A percentile compares a stretch with the other conserved stretches of the same genome.
Conservation (phyloP, 2,113 vertebrate species). For the Anarrhichthys ocellatus region DNA sequence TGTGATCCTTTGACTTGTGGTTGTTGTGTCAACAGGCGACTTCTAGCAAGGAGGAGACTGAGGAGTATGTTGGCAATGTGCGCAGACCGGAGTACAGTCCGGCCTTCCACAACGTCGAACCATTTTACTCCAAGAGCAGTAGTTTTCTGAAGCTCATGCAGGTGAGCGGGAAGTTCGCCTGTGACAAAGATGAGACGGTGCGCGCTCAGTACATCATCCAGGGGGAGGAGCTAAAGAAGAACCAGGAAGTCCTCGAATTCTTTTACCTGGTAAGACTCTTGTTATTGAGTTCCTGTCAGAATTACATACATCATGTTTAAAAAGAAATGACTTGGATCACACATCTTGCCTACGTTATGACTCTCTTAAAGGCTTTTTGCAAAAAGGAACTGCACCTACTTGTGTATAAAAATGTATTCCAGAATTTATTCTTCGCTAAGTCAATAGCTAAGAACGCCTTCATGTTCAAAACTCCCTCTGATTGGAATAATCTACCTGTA, state of each 20-base stretch:
- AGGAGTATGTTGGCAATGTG: rapidly evolving
- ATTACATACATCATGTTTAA: not conserved
- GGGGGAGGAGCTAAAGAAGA: constrained; percentile 61
- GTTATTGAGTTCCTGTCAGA: not conserved
- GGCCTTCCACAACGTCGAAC: not conserved
- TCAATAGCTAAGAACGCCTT: no score
- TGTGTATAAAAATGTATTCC: not conserved
- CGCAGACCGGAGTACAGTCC: constrained; percentile 35
- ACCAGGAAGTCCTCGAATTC: constrained; percentile 66
- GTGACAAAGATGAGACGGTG: constrained; percentile 52
- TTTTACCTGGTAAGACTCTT: constrained; percentile 75
- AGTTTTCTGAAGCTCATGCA: constrained; percentile 78
- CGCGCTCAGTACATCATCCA: constrained; percentile 77
- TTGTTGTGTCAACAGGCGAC: constrained; percentile 58
- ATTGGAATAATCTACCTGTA: no score
- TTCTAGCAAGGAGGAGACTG: rapidly evolving
- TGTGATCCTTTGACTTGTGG: constrained; percentile 12
- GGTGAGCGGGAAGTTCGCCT: constrained; percentile 49
- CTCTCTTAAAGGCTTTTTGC: no score
- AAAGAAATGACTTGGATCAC: not conserved
- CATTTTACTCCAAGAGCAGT: constrained; percentile 78
- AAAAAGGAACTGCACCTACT: no score
- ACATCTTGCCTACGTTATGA: no score
- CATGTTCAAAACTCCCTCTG: no score
- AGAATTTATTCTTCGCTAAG: no score